Percentiles rank a stretch among this genome's conserved stretches.
These are phyloP conservation scores for Antheraea yamamai DNA, from an alignment of 2,888 invertebrate genomes.

Conservation along the genomic window DNA sequence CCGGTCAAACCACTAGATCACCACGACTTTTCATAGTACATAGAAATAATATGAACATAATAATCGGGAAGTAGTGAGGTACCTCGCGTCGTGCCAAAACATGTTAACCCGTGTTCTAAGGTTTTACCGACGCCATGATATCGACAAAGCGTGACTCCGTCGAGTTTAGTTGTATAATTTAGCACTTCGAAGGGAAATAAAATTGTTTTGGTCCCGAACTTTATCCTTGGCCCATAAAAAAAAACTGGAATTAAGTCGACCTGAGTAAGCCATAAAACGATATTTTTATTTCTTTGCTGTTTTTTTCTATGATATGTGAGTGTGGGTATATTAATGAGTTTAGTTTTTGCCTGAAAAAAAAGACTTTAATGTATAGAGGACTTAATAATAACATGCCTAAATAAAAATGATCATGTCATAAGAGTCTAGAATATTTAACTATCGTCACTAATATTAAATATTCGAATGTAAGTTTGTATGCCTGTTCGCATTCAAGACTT, in stretches of 20 bases:
- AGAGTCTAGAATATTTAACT: no score
- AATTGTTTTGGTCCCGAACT: slow-evolving; percentile 17
- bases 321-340: neutral
- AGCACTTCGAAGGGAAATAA: slow-evolving; percentile 18
- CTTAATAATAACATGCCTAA: no score
- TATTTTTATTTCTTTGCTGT: slow-evolving; percentile 16
- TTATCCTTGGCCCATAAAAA: slow-evolving; percentile 18
- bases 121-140: slow-evolving; percentile 9
- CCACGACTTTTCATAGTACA: no score
- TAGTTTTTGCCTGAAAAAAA: neutral
- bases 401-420: no score
- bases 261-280: slow-evolving; percentile 8
- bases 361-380: no score
- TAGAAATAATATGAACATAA: no score
- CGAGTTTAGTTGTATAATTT: slow-evolving; percentile 20
- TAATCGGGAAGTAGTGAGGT: neutral
- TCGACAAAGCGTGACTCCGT: slow-evolving; percentile 19
- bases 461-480: no score
- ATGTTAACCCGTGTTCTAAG: slow-evolving; percentile 7
- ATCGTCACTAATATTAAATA: no score
- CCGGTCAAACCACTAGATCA: no score
- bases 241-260: slow-evolving; percentile 18
- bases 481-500: no score
- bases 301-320: slow-evolving; percentile 1
- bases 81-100: neutral